phyloP scores from a whole-genome alignment of 2,888 invertebrate genomes.

The Ceratothoa steindachneri region DNA sequence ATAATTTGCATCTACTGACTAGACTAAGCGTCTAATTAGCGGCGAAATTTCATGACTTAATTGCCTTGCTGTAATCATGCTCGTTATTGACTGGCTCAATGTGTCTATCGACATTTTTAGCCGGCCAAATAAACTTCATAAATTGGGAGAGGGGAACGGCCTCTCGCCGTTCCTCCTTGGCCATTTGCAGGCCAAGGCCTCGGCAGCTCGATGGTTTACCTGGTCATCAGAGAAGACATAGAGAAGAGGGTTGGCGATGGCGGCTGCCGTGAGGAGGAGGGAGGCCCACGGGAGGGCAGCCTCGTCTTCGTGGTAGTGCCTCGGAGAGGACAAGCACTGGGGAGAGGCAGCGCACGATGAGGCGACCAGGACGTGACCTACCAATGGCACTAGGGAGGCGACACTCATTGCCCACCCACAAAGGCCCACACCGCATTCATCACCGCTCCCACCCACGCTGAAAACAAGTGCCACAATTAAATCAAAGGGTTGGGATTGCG shows the following conservation, averaged over 20 bases:
- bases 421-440: slow-evolving; percentile 19
- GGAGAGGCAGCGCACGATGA: slow-evolving; percentile 38
- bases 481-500: too few species aligned
- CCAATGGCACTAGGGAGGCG: slow-evolving; percentile 23
- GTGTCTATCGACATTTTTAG: too few species aligned
- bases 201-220: not conserved
- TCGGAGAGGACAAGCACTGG: slow-evolving; percentile 23
- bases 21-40: too few species aligned
- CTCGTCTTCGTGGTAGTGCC: slow-evolving; percentile 40
- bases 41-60: too few species aligned
- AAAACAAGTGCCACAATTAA: too few species aligned
- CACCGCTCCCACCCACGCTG: not conserved
- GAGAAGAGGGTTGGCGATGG: slow-evolving; percentile 38
- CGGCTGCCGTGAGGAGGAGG: slow-evolving; percentile 33
- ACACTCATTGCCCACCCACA: slow-evolving; percentile 33
- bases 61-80: too few species aligned
- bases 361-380: slow-evolving; percentile 36
- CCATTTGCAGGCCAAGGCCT: not conserved
- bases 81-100: too few species aligned
- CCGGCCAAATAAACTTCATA: not conserved
- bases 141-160: too few species aligned
- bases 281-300: slow-evolving; percentile 41
- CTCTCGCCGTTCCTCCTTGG: too few species aligned
- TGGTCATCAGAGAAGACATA: slow-evolving; percentile 44
- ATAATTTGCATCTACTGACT: too few species aligned